These are phyloP conservation scores for Thera britannica DNA, from an alignment of 2,888 invertebrate species.

Conservation along the genomic window DNA sequence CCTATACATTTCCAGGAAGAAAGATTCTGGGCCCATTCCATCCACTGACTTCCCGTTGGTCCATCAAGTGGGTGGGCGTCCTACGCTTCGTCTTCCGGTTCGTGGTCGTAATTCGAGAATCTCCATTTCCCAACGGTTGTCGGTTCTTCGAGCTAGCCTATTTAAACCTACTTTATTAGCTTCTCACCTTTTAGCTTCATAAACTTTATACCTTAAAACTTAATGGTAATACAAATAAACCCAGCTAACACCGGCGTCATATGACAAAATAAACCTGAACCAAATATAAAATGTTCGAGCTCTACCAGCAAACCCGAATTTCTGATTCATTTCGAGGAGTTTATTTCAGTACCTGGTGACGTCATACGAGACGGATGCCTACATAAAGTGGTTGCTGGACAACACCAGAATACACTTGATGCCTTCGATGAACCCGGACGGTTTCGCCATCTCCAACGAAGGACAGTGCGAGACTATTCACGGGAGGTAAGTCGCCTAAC, in stretches of 20 bases:
- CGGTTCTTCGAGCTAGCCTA: too few species aligned
- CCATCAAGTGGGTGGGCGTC: too few species aligned
- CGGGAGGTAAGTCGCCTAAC: constrained; percentile 87
- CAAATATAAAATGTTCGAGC: neutral
- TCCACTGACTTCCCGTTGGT: too few species aligned
- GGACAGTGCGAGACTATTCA: constrained; percentile 94
- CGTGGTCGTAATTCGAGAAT: too few species aligned
- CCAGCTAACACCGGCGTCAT: neutral
- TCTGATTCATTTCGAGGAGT: constrained; percentile 6
- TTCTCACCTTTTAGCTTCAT: neutral
- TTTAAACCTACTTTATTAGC: neutral
- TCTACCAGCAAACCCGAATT: neutral
- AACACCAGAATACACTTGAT: constrained; percentile 98
- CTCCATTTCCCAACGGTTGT: too few species aligned
- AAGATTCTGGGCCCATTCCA: too few species aligned
- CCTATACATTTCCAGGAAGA: too few species aligned
- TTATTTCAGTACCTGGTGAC: constrained; percentile 91
- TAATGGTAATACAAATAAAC: too few species aligned
- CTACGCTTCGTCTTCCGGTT: too few species aligned
- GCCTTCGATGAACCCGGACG: constrained; percentile 99
- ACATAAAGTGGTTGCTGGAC: constrained; percentile 95
- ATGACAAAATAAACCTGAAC: neutral
- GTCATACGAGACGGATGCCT: constrained; percentile 92
- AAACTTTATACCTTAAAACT: too few species aligned
- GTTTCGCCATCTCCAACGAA: constrained; percentile 96